Percentiles rank a stretch among this genome's conserved stretches.
Evolutionary conservation across 2,113 vertebrate genomes (phyloP).

Genomic region (Oostethus manadensis): DNA sequence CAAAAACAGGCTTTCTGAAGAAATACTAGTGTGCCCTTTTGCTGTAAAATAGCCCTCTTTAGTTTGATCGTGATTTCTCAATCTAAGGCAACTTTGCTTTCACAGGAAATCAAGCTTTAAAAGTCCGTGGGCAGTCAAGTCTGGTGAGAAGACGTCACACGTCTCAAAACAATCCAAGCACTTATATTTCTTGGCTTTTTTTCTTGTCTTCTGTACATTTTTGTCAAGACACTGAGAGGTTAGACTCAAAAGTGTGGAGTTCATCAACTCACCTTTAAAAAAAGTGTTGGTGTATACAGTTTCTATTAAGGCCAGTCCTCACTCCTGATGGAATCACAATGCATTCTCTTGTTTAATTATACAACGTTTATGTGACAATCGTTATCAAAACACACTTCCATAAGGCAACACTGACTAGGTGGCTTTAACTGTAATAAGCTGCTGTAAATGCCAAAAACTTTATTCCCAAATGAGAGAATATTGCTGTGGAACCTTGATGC

Average conservation of each 20-base stretch:
- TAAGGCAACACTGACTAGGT: neutral
- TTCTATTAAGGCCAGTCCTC: neutral
- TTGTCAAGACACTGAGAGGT: neutral
- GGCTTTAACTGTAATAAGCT: neutral
- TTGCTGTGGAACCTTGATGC: conserved; percentile 38
- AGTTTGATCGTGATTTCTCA: conserved; percentile 66
- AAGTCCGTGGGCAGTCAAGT: conserved; percentile 23
- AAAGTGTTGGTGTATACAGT: neutral
- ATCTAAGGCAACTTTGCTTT: conserved; percentile 69
- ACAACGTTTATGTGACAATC: neutral
- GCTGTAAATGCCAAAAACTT: conserved; percentile 9
- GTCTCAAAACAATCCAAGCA: neutral
- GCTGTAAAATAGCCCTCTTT: conserved; percentile 62
- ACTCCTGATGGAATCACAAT: too few species aligned
- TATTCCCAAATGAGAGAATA: conserved; percentile 20
- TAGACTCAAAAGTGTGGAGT: neutral
- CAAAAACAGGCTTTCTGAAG: conserved; percentile 46
- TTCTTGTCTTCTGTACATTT: neutral
- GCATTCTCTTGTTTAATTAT: too few species aligned
- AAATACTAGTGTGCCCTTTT: conserved; percentile 40
- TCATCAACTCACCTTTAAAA: neutral
- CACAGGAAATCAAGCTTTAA: conserved; percentile 42
- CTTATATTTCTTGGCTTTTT: neutral
- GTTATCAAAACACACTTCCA: neutral
- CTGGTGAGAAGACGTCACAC: neutral